phyloP scores from a whole-genome alignment of 2,113 vertebrate species.

The Oophaga pumilio region DNA sequence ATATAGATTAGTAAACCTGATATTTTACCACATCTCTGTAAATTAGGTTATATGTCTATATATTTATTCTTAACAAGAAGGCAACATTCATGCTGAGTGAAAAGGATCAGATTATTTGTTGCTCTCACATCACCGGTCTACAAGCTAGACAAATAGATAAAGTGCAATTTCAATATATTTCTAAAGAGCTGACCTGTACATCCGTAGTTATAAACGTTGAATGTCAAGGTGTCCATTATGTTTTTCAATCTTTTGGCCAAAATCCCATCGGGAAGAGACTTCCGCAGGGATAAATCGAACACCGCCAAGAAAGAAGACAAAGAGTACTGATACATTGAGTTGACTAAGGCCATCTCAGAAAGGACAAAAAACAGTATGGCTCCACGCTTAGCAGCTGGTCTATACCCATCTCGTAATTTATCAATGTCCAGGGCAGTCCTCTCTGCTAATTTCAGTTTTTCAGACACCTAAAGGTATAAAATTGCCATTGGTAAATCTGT shows the following conservation, averaged over 20 bases:
- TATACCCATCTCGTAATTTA: constrained; percentile 87
- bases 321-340: constrained; percentile 96
- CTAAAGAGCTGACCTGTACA: constrained; percentile 81
- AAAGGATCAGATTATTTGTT: neutral
- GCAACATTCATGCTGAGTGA: neutral
- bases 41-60: neutral
- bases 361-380: constrained; percentile 93
- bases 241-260: constrained; percentile 80
- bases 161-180: neutral
- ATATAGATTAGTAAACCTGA: neutral
- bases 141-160: too few relatives aligned
- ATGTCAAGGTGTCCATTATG: constrained; percentile 87
- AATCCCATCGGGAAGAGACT: constrained; percentile 78
- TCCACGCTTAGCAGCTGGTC: constrained; percentile 87
- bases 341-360: constrained; percentile 93
- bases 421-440: constrained; percentile 84
- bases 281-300: constrained; percentile 84
- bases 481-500: neutral
- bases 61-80: neutral
- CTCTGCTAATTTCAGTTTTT: constrained; percentile 87
- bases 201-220: constrained; percentile 90
- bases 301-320: constrained; percentile 88
- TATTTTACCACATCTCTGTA: neutral
- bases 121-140: neutral
- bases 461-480: constrained; percentile 78